phyloP scores from a whole-genome alignment of 2,113 vertebrate genomes.

The Amphiprion ocellaris region DNA sequence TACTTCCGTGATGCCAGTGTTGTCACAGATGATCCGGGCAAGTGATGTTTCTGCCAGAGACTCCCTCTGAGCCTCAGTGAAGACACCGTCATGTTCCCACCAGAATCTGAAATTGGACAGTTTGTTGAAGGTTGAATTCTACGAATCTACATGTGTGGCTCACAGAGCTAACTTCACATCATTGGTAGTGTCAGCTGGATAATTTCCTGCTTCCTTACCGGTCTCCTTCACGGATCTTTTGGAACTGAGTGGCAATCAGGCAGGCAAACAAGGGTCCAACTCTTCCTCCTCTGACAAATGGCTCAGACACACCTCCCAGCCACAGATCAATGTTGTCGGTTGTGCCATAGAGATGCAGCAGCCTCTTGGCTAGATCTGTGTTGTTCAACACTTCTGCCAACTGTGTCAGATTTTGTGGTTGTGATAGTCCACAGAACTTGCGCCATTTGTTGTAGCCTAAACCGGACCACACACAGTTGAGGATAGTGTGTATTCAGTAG shows the following conservation, averaged over 20 bases:
- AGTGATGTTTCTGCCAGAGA: constrained; percentile 67
- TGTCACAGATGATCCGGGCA: constrained; percentile 84
- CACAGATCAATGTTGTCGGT: constrained; percentile 82
- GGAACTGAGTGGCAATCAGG: constrained; percentile 78
- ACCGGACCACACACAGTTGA: not conserved
- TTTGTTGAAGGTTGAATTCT: not conserved
- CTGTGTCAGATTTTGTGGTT: constrained; percentile 40
- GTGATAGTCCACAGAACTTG: constrained; percentile 75
- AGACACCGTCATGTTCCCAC: constrained; percentile 81
- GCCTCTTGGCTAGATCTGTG: constrained; percentile 43
- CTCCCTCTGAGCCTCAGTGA: constrained; percentile 71
- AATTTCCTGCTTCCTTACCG: constrained; percentile 40
- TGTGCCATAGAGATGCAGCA: constrained; percentile 75
- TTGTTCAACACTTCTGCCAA: constrained; percentile 73
- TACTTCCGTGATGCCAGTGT: constrained; percentile 80
- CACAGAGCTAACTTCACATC: not conserved
- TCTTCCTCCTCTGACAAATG: constrained; percentile 77
- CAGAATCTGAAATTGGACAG: constrained; percentile 77
- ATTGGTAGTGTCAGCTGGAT: not conserved
- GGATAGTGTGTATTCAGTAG: not conserved
- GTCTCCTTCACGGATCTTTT: constrained; percentile 74
- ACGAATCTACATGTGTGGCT: not conserved
- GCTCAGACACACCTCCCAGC: constrained; percentile 81
- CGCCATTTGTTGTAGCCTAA: constrained; percentile 83
- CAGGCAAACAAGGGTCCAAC: constrained; percentile 86